phyloP scores from a whole-genome alignment of 2,113 vertebrate species.

The Crotalus viridis region DNA sequence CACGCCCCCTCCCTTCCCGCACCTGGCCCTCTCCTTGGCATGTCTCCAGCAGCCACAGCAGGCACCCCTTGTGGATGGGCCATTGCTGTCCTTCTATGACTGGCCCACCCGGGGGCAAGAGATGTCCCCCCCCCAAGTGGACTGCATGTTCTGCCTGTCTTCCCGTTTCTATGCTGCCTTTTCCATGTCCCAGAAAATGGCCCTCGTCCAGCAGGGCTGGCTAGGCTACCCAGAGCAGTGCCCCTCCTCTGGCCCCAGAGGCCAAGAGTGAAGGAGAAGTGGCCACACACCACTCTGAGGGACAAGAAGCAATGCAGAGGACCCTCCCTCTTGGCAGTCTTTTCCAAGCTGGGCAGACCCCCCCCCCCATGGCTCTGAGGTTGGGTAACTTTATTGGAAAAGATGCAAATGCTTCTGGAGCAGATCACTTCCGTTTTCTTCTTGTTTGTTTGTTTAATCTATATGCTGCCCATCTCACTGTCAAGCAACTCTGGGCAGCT shows the following conservation, averaged over 20 bases:
- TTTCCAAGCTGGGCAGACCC: not conserved
- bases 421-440: not conserved
- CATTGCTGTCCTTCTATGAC: conserved; percentile 77
- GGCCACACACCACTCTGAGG: not conserved
- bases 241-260: not conserved
- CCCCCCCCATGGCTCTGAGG: no score
- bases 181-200: not conserved
- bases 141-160: not conserved
- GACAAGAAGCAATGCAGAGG: not conserved
- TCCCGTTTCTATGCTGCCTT: not conserved
- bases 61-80: conserved; percentile 51
- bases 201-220: not conserved
- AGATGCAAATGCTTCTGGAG: not conserved
- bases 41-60: conserved; percentile 28
- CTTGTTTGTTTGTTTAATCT: not conserved
- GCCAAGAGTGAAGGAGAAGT: not conserved
- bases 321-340: not conserved
- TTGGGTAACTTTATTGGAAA: not conserved
- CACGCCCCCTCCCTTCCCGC: conserved; percentile 50
- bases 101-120: not conserved
- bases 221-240: not conserved
- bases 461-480: not conserved
- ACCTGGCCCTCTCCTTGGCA: conserved; percentile 29
- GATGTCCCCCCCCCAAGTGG: not conserved
- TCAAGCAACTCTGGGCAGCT: not conserved